Evolutionary conservation across 2,888 invertebrate species (phyloP).

Genomic region (Drosophila borborema): DNA sequence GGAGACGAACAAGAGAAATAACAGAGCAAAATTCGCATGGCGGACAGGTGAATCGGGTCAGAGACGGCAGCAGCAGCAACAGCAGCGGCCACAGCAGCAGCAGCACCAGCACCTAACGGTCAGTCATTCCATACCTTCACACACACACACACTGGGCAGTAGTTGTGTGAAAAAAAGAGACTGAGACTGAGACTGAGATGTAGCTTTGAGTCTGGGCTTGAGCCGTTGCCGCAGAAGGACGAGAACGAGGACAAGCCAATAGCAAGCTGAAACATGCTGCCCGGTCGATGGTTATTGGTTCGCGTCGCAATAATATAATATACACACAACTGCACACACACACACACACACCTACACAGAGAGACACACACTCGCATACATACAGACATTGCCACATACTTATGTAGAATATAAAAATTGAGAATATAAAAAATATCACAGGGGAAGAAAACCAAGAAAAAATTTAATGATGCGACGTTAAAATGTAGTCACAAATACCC

Average conservation of each 20-base stretch:
- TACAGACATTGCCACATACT: slow-evolving; percentile 30
- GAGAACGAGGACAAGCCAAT: slow-evolving; percentile 71
- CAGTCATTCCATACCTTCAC: slow-evolving; percentile 48
- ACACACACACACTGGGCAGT: slow-evolving; percentile 1
- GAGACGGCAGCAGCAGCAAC: slow-evolving; percentile 31
- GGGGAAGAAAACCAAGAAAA: slow-evolving; percentile 29
- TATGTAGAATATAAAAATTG: slow-evolving; percentile 72
- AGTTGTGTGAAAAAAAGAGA: slow-evolving; percentile 19
- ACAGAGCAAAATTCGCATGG: slow-evolving; percentile 34
- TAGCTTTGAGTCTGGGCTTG: slow-evolving; percentile 36
- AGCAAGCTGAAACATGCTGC: slow-evolving; percentile 78
- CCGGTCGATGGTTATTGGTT: slow-evolving; percentile 84
- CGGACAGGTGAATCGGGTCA: slow-evolving; percentile 77
- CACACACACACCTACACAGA: slow-evolving; percentile 15
- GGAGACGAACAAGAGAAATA: slow-evolving; percentile 30
- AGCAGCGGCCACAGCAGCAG: slow-evolving; percentile 31
- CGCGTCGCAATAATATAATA: slow-evolving; percentile 82
- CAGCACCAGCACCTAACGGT: slow-evolving; percentile 40
- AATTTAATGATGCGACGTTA: neutral
- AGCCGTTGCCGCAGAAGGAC: slow-evolving; percentile 27
- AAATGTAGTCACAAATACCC: slow-evolving; percentile 15
- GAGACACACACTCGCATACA: neutral
- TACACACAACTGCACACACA: slow-evolving; percentile 53
- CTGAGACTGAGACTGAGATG: slow-evolving; percentile 51
- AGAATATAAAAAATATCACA: slow-evolving; percentile 69